Evolutionary conservation across 2,888 invertebrate species (phyloP).

Genomic region (Pasiphila rectangulata): DNA sequence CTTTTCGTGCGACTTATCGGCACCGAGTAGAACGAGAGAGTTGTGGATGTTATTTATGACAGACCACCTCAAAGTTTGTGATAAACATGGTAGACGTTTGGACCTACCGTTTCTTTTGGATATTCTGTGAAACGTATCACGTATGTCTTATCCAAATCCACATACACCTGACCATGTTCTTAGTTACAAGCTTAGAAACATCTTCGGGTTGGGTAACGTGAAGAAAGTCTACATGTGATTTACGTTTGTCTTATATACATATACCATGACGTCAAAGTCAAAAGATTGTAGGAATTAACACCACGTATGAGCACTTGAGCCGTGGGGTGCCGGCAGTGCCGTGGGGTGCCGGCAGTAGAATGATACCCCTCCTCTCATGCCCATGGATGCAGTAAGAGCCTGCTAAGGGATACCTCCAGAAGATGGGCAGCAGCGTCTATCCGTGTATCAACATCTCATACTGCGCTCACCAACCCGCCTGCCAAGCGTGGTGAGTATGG

Average conservation of each 20-base stretch:
- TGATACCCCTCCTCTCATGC: too few relatives aligned
- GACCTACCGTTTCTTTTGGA: slow-evolving; percentile 26
- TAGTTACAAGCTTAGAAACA: not conserved
- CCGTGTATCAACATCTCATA: too few relatives aligned
- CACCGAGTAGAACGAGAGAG: slow-evolving; percentile 33
- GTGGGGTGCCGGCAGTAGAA: too few relatives aligned
- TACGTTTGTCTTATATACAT: not conserved
- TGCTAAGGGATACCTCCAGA: too few relatives aligned
- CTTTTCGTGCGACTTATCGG: slow-evolving; percentile 37
- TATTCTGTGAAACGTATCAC: slow-evolving; percentile 36
- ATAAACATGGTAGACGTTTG: slow-evolving; percentile 35
- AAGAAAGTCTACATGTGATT: slow-evolving; percentile 32
- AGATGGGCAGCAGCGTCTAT: too few relatives aligned
- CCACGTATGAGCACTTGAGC: slow-evolving; percentile 38
- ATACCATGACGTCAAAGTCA: slow-evolving; percentile 5
- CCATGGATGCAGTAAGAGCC: too few relatives aligned
- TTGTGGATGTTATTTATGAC: slow-evolving; percentile 34
- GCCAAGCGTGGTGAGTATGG: too few relatives aligned
- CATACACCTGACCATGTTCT: not conserved
- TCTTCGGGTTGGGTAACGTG: not conserved
- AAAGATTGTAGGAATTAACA: slow-evolving; percentile 4
- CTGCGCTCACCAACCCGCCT: too few relatives aligned
- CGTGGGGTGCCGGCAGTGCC: too few relatives aligned
- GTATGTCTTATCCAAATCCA: slow-evolving; percentile 28
- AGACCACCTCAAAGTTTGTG: slow-evolving; percentile 32